These are phyloP conservation scores for Aspidoscelis tigris DNA, from an alignment of 2,113 vertebrate genomes.

Conservation along the genomic window DNA sequence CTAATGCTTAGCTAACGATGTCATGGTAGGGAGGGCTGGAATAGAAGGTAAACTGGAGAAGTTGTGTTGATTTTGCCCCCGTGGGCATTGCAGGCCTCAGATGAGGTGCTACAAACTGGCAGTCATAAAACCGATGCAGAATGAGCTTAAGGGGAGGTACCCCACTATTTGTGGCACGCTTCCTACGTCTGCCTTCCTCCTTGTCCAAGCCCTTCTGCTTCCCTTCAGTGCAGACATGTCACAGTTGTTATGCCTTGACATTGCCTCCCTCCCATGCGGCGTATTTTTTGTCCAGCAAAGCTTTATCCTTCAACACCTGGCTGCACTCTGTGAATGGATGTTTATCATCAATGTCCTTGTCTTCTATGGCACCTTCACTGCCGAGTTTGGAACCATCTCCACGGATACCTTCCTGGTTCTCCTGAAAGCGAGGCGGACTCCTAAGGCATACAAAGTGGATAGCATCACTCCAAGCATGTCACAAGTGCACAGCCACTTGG, in stretches of 20 bases:
- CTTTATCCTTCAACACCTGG: slow-evolving; percentile 83
- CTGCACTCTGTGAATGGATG: slow-evolving; percentile 88
- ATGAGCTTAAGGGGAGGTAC: not conserved
- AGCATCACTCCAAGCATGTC: slow-evolving; percentile 31
- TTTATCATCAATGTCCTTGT: slow-evolving; percentile 88
- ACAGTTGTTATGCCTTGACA: slow-evolving; percentile 76
- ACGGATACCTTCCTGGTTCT: slow-evolving; percentile 86
- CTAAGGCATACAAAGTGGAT: slow-evolving; percentile 69
- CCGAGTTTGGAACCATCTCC: slow-evolving; percentile 84
- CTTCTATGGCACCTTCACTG: slow-evolving; percentile 88
- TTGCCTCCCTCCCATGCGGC: slow-evolving; percentile 73
- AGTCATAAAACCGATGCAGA: not conserved
- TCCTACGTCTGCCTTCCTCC: not conserved
- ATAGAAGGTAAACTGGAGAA: not conserved
- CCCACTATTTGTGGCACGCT: not conserved
- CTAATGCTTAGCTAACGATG: too few relatives aligned
- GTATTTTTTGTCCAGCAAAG: slow-evolving; percentile 89
- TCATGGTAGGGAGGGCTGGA: too few relatives aligned
- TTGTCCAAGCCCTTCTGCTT: not conserved
- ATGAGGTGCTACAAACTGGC: too few relatives aligned
- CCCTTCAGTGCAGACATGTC: not conserved
- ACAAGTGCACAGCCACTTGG: slow-evolving; percentile 49
- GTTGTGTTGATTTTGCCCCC: not conserved
- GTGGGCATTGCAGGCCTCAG: not conserved
- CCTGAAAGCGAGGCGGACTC: slow-evolving; percentile 69